Evolutionary conservation across 2,888 invertebrate species (phyloP).

Genomic region (Phyllotreta striolata): DNA sequence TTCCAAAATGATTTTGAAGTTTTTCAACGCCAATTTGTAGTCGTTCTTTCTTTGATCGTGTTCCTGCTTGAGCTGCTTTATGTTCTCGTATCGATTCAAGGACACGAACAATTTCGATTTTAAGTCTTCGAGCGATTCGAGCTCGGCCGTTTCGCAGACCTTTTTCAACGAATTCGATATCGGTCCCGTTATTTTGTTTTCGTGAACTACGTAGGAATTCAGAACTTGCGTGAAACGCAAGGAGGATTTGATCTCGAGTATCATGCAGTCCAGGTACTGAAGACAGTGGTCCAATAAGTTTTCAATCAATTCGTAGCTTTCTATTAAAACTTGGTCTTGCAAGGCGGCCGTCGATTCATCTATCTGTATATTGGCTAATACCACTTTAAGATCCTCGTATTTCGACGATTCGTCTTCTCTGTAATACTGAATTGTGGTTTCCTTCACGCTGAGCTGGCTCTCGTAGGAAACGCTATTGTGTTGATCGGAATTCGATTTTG

Average conservation of each 20-base stretch:
- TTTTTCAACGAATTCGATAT: constrained; percentile 38
- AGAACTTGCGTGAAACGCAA: constrained; percentile 42
- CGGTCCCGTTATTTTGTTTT: constrained; percentile 40
- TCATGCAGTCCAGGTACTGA: constrained; percentile 48
- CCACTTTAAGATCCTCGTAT: constrained; percentile 46
- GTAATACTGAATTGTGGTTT: constrained; percentile 30
- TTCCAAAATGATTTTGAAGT: constrained; percentile 56
- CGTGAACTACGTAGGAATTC: constrained; percentile 41
- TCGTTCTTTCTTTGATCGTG: constrained; percentile 48
- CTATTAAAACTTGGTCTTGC: constrained; percentile 43
- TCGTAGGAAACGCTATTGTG: constrained; percentile 18
- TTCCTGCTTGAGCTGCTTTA: constrained; percentile 42
- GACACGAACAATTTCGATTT: constrained; percentile 44
- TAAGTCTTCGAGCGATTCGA: constrained; percentile 41
- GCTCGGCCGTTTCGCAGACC: constrained; percentile 36
- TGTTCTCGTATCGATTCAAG: constrained; percentile 38
- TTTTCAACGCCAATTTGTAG: constrained; percentile 54
- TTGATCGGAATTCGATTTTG: constrained; percentile 1
- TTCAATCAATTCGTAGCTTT: constrained; percentile 45
- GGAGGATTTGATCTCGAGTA: constrained; percentile 47
- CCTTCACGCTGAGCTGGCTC: constrained; percentile 20
- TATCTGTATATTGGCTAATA: constrained; percentile 47
- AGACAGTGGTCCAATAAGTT: constrained; percentile 45
- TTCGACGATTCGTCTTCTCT: constrained; percentile 24
- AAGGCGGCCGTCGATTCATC: constrained; percentile 46